A percentile compares a stretch with the other conserved stretches of the same genome.
phyloP scores from a whole-genome alignment of 2,113 vertebrate species.

The Tor tambroides region DNA sequence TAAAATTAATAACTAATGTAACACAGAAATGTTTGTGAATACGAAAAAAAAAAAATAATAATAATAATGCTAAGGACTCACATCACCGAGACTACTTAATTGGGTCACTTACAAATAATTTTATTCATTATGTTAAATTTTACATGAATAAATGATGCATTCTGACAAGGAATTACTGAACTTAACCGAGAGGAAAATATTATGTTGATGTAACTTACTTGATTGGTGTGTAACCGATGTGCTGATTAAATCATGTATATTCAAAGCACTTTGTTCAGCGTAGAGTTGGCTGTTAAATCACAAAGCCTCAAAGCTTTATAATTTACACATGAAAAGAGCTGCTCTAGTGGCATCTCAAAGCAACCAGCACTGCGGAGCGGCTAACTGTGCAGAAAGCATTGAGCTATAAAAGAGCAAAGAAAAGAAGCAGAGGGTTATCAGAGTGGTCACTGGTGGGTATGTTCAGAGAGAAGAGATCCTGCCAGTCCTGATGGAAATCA shows the following conservation, averaged over 20 bases:
- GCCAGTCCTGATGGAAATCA: constrained; percentile 74
- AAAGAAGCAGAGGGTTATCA: constrained; percentile 17
- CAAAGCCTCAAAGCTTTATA: not conserved
- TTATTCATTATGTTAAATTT: not conserved
- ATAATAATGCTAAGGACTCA: not conserved
- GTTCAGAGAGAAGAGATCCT: constrained; percentile 35
- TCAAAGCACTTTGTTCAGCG: not conserved
- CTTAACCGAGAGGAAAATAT: not conserved
- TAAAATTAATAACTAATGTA: not conserved
- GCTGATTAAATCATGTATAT: not conserved
- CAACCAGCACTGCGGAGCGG: too few relatives aligned
- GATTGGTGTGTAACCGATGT: not conserved
- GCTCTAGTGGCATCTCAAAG: not conserved
- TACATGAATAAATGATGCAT: not conserved
- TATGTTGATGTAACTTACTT: not conserved
- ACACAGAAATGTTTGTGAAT: not conserved
- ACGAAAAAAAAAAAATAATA: not conserved
- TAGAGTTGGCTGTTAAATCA: constrained; percentile 21
- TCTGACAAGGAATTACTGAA: not conserved
- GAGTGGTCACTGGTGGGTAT: constrained; percentile 4
- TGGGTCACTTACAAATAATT: not conserved
- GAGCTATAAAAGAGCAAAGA: not conserved
- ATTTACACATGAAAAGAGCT: constrained; percentile 32
- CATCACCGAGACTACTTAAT: not conserved
- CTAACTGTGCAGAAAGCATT: not conserved